Evolutionary conservation across 2,888 invertebrate genomes (phyloP).

Genomic region (Phrixothrix hirtus): DNA sequence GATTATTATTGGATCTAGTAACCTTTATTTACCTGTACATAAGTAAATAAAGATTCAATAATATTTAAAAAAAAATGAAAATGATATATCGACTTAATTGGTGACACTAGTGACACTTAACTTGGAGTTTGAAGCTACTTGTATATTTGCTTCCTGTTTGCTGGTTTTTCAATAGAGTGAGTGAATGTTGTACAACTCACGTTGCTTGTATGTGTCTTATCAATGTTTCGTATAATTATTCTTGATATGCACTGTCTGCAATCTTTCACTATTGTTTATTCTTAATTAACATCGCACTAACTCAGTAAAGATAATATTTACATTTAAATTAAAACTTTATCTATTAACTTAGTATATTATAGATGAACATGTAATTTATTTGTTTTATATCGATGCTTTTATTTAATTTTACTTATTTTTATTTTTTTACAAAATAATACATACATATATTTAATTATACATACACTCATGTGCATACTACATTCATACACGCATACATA

Average conservation of each 20-base stretch:
- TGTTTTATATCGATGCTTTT: too few species aligned
- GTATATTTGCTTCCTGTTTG: constrained; percentile 56
- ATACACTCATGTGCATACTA: too few species aligned
- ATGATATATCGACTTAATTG: constrained; percentile 8
- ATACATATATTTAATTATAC: too few species aligned
- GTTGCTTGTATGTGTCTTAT: constrained; percentile 20
- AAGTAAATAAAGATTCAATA: background rate
- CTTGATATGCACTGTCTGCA: constrained; percentile 22
- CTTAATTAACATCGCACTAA: constrained; percentile 28
- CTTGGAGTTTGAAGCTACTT: constrained; percentile 51
- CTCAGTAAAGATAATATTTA: constrained; percentile 1
- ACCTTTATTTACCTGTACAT: too few species aligned
- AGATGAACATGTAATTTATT: too few species aligned
- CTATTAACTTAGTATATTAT: too few species aligned
- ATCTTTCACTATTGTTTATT: constrained; percentile 15
- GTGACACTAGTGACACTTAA: constrained; percentile 51
- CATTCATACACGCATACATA: too few species aligned
- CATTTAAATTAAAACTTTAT: too few species aligned
- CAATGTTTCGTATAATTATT: constrained; percentile 16
- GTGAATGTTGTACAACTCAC: constrained; percentile 18
- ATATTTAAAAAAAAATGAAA: constrained; percentile 1
- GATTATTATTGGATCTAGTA: background rate
- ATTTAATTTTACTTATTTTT: too few species aligned
- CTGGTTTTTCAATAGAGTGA: constrained; percentile 14
- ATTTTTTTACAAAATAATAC: too few species aligned